phyloP scores from a whole-genome alignment of 2,797 vertebrate species.

The Huso huso region DNA sequence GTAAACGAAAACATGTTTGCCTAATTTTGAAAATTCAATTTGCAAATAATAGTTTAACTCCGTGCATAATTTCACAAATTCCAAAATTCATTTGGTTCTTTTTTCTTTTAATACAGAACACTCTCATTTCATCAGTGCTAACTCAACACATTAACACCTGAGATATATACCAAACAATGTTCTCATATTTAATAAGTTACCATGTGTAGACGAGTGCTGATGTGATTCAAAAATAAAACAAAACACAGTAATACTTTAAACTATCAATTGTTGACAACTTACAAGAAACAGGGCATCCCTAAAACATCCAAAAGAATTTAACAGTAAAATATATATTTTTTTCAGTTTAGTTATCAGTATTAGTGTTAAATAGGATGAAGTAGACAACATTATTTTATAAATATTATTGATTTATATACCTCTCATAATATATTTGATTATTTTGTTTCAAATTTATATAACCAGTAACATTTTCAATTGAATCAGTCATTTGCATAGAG shows the following conservation, averaged over 20 bases:
- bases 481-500: not conserved
- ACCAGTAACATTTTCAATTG: not conserved
- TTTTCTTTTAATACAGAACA: slow-evolving; percentile 43
- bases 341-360: no score
- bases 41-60: slow-evolving; percentile 18
- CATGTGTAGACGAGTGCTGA: no score
- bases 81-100: slow-evolving; percentile 19
- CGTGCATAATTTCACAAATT: slow-evolving; percentile 29
- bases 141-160: slow-evolving; percentile 33
- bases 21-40: slow-evolving; percentile 24
- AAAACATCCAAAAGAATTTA: no score
- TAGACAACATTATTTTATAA: not conserved
- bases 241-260: no score
- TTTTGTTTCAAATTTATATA: slow-evolving; percentile 5
- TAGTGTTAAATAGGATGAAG: no score
- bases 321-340: not conserved
- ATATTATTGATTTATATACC: no score
- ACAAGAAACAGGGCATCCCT: no score
- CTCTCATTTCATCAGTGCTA: slow-evolving; percentile 45
- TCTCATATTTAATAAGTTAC: slow-evolving; percentile 29
- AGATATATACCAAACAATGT: slow-evolving; percentile 24
- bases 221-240: no score
- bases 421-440: slow-evolving; percentile 10
- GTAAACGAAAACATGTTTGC: no score
- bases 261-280: no score